Conservation (phyloP, 2,113 vertebrate species). For the Atractosteus spatula region DNA sequence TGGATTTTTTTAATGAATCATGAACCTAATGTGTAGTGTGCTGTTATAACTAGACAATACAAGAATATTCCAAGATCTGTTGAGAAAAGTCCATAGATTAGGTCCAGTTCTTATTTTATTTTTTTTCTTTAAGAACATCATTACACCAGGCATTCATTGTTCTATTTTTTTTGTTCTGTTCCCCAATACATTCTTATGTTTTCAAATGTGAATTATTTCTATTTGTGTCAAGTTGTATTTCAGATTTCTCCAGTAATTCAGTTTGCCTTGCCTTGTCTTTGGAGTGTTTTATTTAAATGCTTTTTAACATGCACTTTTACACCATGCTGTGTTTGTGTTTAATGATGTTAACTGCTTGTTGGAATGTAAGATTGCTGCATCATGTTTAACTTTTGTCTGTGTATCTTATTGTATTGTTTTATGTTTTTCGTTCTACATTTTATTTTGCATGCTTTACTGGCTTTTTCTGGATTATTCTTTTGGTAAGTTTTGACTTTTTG, state of each 20-base stretch:
- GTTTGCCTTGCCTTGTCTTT: not conserved
- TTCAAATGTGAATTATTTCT: not conserved
- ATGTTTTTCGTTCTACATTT: conserved; percentile 90
- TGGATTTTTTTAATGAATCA: too few species aligned
- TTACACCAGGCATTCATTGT: too few species aligned
- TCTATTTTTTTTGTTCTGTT: too few species aligned
- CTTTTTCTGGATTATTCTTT: conserved; percentile 99
- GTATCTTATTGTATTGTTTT: conserved; percentile 68
- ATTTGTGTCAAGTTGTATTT: not conserved
- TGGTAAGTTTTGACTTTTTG: conserved; percentile 86
- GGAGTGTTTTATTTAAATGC: not conserved
- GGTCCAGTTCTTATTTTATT: too few species aligned
- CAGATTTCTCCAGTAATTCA: not conserved
- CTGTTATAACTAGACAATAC: too few species aligned
- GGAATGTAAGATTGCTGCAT: conserved; percentile 45
- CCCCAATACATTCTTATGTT: too few species aligned
- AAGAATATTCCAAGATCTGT: too few species aligned
- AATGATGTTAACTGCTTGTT: conserved; percentile 38
- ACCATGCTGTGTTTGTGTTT: conserved; percentile 36
- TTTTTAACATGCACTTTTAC: conserved; percentile 3
- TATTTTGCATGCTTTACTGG: conserved; percentile 99
- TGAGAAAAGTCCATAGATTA: too few species aligned
- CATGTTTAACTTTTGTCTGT: conserved; percentile 56
- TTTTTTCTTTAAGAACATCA: too few species aligned
- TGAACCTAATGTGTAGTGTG: too few species aligned